Conservation (phyloP, 1,140 invertebrate species). For the Trichomalopsis sarcophagae region DNA sequence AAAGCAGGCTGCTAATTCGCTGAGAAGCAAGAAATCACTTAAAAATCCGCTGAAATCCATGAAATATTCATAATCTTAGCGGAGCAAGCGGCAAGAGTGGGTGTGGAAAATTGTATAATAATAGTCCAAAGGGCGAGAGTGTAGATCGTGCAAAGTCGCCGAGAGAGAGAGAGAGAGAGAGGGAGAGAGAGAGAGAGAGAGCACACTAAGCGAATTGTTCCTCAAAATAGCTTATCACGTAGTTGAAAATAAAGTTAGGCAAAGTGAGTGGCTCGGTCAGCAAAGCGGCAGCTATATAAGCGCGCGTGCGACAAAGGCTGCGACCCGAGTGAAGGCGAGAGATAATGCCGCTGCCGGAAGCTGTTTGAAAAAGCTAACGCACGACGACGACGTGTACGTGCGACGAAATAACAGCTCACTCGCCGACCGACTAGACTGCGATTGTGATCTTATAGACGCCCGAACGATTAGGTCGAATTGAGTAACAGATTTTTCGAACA, state of each 20-base stretch:
- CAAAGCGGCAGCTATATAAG: not conserved
- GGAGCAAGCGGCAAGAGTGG: slow-evolving; percentile 1
- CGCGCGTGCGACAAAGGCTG: not conserved
- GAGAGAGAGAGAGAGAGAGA: not conserved
- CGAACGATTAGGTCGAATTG: too few relatives aligned
- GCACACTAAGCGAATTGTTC: slow-evolving; percentile 35
- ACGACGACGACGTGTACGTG: not conserved
- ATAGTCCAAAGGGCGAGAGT: slow-evolving; percentile 25
- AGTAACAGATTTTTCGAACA: too few relatives aligned
- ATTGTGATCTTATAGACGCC: too few relatives aligned
- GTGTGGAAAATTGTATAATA: slow-evolving; percentile 41
- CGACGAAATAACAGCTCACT: not conserved
- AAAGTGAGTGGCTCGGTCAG: slow-evolving; percentile 16
- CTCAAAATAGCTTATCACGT: slow-evolving; percentile 45
- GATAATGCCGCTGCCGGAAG: not conserved
- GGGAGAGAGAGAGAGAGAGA: not conserved
- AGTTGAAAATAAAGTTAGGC: slow-evolving; percentile 48
- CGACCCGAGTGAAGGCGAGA: not conserved
- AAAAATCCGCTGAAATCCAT: slow-evolving; percentile 33
- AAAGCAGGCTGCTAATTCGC: too few relatives aligned
- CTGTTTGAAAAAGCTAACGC: not conserved
- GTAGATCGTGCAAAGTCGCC: slow-evolving; percentile 35
- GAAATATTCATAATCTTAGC: slow-evolving; percentile 44
- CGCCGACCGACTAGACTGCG: not conserved
- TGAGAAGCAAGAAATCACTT: slow-evolving; percentile 14